Base-by-base conservation (phyloP, 2,888 invertebrate species). In the Thera britannica region DNA sequence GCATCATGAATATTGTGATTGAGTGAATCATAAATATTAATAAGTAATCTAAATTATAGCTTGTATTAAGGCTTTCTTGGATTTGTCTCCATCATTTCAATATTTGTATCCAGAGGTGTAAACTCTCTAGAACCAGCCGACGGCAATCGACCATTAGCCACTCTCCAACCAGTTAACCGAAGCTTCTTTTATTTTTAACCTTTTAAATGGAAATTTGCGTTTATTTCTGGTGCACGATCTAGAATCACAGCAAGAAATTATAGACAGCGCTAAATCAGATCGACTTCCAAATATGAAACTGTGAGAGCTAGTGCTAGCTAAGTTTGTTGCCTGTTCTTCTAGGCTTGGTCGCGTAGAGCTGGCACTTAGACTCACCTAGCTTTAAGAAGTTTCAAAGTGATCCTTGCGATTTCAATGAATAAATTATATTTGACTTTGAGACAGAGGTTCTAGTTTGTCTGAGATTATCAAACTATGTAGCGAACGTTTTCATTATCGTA, bases 131-230 rank as follows among this genome's bases (percentile, higher is more conserved):
- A 57, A 57, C 41, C 41, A 4, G 58, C 51, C 34, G 66, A 54
- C 56, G 59, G 58, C 70, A 59, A 48, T 68, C 65, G 65, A 62
- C 67, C 63, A 56, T 60, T 60, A 62, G 59, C 63, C 63, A 52
- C 71, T 69, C 64, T 67, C 67, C 58, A 71, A 71, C 68, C 71
- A 72, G 75, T 72, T 70, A 62, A 58, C 58, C 55, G 48, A 38
- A 23, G 12, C 36, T 56, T 66, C 55, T 64, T 72, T 71, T 74
- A 72, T 72, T 72, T 72, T 71, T 69, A 72, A 62, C 68, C 62
- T 61, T 67, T 59, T 67, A 63, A 36, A 64, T 66, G 62, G 54
- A 58, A 58, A 68, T 58, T 62, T 62, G 65, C 65, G 59, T 68
- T 67, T 70, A 72, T 70, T 72, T 74, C 68, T 62, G 62, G 70